phyloP scores from a whole-genome alignment of 2,888 invertebrate genomes.

The Nomada fabriciana region DNA sequence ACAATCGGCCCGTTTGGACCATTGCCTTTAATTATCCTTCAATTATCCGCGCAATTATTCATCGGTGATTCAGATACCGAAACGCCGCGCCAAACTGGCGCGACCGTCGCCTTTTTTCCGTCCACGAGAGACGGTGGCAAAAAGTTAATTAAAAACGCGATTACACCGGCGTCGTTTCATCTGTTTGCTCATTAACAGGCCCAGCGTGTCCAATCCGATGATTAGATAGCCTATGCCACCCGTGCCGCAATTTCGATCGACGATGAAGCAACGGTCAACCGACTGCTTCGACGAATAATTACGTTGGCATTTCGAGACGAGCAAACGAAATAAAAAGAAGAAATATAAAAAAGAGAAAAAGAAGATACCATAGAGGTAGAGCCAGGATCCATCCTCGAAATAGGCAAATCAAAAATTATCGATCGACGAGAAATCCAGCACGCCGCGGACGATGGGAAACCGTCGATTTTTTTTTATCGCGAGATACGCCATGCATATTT shows the following conservation, averaged over 20 bases:
- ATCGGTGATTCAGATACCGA: background rate
- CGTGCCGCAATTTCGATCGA: slow-evolving; percentile 62
- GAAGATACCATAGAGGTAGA: slow-evolving; percentile 7
- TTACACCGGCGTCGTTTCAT: slow-evolving; percentile 74
- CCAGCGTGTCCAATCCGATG: slow-evolving; percentile 79
- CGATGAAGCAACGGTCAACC: slow-evolving; percentile 69
- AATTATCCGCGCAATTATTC: slow-evolving; percentile 16
- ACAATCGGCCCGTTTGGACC: background rate
- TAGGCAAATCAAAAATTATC: slow-evolving; percentile 64
- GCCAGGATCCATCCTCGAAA: slow-evolving; percentile 39
- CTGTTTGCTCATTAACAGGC: slow-evolving; percentile 76
- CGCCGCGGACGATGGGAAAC: slow-evolving; percentile 26
- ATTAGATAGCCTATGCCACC: slow-evolving; percentile 76
- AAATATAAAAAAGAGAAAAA: slow-evolving; percentile 14
- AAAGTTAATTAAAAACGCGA: slow-evolving; percentile 81
- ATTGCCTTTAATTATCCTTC: slow-evolving; percentile 19
- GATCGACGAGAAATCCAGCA: slow-evolving; percentile 44
- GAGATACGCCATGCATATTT: slow-evolving; percentile 80
- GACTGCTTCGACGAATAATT: slow-evolving; percentile 73
- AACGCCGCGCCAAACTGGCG: background rate
- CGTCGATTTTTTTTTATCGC: slow-evolving; percentile 65
- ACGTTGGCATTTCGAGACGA: slow-evolving; percentile 47
- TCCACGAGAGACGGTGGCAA: slow-evolving; percentile 60
- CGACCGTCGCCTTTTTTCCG: background rate
- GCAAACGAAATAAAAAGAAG: background rate